Percentiles rank a stretch among this genome's conserved stretches.
Conservation (phyloP, 37 sponge, comb jelly and placozoan species). For the Mnemiopsis leidyi region DNA sequence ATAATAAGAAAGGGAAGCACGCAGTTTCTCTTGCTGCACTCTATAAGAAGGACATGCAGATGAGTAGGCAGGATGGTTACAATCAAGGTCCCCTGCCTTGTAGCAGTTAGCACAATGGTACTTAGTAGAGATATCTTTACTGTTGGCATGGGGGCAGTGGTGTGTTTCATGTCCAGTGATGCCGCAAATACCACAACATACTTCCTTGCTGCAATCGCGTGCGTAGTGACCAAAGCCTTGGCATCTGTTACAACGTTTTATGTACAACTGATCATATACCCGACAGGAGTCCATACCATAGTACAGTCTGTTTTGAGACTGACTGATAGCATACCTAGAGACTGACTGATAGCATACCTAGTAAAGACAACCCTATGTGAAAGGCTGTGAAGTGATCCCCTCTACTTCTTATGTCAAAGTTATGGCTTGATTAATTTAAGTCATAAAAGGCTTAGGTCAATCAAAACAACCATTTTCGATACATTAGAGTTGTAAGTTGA, state of each 20-base stretch:
- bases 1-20: background rate
- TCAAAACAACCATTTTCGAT: too few species aligned
- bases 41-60: background rate
- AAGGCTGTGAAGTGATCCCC: too few species aligned
- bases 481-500: too few species aligned
- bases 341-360: too few species aligned
- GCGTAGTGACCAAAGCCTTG: conserved; percentile 5
- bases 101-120: background rate
- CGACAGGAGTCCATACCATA: too few species aligned
- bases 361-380: too few species aligned
- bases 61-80: conserved; percentile 4
- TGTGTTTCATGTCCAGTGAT: too few species aligned
- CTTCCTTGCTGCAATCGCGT: background rate
- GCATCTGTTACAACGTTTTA: background rate
- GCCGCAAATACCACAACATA: background rate
- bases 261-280: conserved; percentile 1
- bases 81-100: background rate
- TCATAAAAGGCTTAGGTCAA: too few species aligned
- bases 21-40: background rate
- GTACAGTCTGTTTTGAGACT: too few species aligned
- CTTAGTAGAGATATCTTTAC: background rate
- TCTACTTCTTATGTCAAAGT: too few species aligned
- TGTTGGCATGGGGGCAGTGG: background rate
- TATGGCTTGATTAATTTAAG: too few species aligned
- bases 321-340: too few species aligned